Base-by-base conservation (phyloP, 2,888 invertebrate genomes). In the Zhuqinia jingwanae region DNA sequence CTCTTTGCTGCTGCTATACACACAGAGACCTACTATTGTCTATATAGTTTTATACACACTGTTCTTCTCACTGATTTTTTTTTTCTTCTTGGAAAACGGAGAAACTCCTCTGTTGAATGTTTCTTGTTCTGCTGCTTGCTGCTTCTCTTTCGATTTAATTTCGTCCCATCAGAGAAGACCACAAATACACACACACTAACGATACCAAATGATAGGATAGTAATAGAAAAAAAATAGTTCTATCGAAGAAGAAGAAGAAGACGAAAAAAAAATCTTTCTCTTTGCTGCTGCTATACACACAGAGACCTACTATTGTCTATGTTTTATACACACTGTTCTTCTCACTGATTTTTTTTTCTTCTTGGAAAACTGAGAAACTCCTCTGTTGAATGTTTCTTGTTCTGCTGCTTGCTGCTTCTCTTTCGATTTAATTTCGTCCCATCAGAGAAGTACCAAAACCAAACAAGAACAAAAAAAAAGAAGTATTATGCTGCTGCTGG, bases 401-500 rank as follows among this genome's bases (percentile, higher is more conserved):
- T n/a, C n/a, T 25, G 70, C 20, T 30, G 22, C 36, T 75, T 11
- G 27, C 36, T 17, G 22, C 77, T 77, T 56, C 53, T 27, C 58
- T 79, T 79, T 79, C 63, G 47, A 79, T 65, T 65, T 79, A 79
- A 79, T 79, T 79, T 79, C 22, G 68, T 79, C 65, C 68, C 79
- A 68, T 79, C 53, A 65, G 47, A 68, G 45, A 45, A 68, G 45
- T 36, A 36, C 36, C 36, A 36, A 36, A 36, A 50, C 15, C 15
- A 13, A 15, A 15, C n/a, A 50, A 50, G 15, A 5, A 2, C n/a
- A 13, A 50, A 2, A 50, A n/a, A n/a, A n/a, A n/a, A n/a, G n/a
- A n/a, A n/a, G n/a, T n/a, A 8, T 50, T n/a, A 50, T 2, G 2
- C 13, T 50, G 2, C 15, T 50, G 3, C 15, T 13, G 5, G 5